These are phyloP conservation scores for Halcyon smyrnensis DNA, from an alignment of 2,797 vertebrate species.

Conservation along the genomic window DNA sequence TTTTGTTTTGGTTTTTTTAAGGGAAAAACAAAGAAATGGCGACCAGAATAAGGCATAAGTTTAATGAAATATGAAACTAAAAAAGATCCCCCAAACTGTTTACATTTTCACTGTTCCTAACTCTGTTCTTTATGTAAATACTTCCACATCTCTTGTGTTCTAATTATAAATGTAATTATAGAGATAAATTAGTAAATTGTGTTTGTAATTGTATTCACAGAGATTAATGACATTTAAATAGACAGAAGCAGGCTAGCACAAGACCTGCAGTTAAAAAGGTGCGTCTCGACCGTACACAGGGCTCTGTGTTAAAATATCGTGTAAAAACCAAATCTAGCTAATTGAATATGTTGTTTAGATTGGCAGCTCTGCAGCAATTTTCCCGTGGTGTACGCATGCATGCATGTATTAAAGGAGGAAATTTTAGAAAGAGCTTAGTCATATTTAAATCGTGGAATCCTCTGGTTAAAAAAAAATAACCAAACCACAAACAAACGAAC, in stretches of 20 bases:
- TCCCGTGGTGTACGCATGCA: background rate
- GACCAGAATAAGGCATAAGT: constrained; percentile 57
- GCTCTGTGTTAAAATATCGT: constrained; percentile 56
- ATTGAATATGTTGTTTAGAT: constrained; percentile 59
- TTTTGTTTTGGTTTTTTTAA: background rate
- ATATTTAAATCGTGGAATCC: constrained; percentile 4
- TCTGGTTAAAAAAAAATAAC: background rate
- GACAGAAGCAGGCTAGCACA: constrained; percentile 34
- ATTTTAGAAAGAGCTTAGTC: constrained; percentile 48
- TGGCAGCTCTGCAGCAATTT: constrained; percentile 18
- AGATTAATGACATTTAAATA: constrained; percentile 77
- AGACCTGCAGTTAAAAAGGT: constrained; percentile 66
- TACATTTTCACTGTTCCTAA: constrained; percentile 63
- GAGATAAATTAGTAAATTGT: constrained; percentile 80
- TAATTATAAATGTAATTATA: constrained; percentile 83
- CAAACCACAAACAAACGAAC: background rate
- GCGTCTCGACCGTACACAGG: constrained; percentile 8
- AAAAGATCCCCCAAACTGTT: constrained; percentile 14
- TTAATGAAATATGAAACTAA: constrained; percentile 61
- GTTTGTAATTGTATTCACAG: constrained; percentile 80
- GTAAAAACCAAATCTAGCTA: constrained; percentile 73
- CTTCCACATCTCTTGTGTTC: constrained; percentile 72
- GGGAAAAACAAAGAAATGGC: constrained; percentile 54
- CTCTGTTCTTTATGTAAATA: constrained; percentile 79
- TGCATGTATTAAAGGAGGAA: background rate